Percentiles rank a stretch among this genome's conserved stretches.
These are phyloP conservation scores for Cheilosia urbana DNA, from an alignment of 2,888 invertebrate genomes.

Conservation along the genomic window DNA sequence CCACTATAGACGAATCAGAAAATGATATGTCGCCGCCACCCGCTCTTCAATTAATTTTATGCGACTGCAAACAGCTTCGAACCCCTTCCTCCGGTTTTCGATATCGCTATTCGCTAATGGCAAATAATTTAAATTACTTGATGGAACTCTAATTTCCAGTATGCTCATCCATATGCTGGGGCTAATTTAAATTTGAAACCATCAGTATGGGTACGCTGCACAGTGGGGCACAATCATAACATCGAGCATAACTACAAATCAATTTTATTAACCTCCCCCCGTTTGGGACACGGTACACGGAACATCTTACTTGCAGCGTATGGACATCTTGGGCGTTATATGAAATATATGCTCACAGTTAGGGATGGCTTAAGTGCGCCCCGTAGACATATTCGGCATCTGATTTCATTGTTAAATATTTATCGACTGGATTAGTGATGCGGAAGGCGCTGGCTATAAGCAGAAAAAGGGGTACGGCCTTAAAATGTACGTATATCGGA, in stretches of 20 bases:
- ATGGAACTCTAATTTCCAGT: not conserved
- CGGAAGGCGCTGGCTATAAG: slow-evolving; percentile 18
- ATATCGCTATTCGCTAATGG: slow-evolving; percentile 3
- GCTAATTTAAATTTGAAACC: slow-evolving; percentile 24
- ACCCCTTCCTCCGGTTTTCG: not conserved
- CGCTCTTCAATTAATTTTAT: slow-evolving; percentile 38
- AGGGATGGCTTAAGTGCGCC: slow-evolving; percentile 13
- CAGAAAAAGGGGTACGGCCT: slow-evolving; percentile 32
- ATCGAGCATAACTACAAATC: slow-evolving; percentile 42
- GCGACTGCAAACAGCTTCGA: slow-evolving; percentile 32
- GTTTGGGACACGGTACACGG: slow-evolving; percentile 9
- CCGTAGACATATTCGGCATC: slow-evolving; percentile 45
- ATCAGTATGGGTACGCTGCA: not conserved
- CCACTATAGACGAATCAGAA: not conserved
- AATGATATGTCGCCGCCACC: slow-evolving; percentile 2
- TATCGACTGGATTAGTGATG: slow-evolving; percentile 54
- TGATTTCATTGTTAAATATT: slow-evolving; percentile 68
- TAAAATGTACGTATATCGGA: slow-evolving; percentile 36
- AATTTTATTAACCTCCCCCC: slow-evolving; percentile 45
- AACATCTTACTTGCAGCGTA: slow-evolving; percentile 38
- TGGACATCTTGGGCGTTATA: slow-evolving; percentile 7
- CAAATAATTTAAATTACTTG: slow-evolving; percentile 21
- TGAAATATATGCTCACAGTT: slow-evolving; percentile 4
- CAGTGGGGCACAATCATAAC: slow-evolving; percentile 32
- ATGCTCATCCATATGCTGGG: not conserved